These are phyloP conservation scores for Agrotis clavis DNA, from an alignment of 2,888 invertebrate species.

Conservation along the genomic window DNA sequence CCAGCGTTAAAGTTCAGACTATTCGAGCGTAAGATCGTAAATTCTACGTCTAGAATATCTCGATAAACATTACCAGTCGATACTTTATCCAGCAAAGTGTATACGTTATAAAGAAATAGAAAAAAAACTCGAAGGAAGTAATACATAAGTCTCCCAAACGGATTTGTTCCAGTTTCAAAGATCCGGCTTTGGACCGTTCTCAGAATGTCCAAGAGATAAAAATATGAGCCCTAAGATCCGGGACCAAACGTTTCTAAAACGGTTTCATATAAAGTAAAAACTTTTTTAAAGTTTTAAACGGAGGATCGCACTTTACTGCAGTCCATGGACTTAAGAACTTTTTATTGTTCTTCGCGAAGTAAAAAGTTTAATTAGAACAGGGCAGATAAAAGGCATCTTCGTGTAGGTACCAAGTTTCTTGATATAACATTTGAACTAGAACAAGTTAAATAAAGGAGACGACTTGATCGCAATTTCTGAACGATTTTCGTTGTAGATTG, in stretches of 20 bases:
- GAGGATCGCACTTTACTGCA: constrained; percentile 47
- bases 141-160: constrained; percentile 45
- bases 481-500: not conserved
- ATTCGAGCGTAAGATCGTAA: constrained; percentile 9
- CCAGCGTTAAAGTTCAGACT: constrained; percentile 18
- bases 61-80: not conserved
- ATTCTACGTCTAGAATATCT: constrained; percentile 11
- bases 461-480: not conserved
- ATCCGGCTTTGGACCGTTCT: constrained; percentile 29
- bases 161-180: constrained; percentile 50
- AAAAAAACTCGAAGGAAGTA: constrained; percentile 40
- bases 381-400: constrained; percentile 37
- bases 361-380: constrained; percentile 52
- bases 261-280: constrained; percentile 36
- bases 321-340: constrained; percentile 37
- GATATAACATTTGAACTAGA: constrained; percentile 24
- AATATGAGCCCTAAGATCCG: constrained; percentile 50
- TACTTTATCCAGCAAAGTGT: constrained; percentile 12
- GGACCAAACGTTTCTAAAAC: constrained; percentile 49
- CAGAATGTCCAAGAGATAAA: constrained; percentile 38
- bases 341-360: constrained; percentile 52
- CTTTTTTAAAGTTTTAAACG: constrained; percentile 48
- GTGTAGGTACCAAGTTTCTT: constrained; percentile 24
- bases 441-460: constrained; percentile 14
- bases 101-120: constrained; percentile 1